These are phyloP conservation scores for Platysternon megacephalum DNA, from an alignment of 2,113 vertebrate species.

Conservation along the genomic window DNA sequence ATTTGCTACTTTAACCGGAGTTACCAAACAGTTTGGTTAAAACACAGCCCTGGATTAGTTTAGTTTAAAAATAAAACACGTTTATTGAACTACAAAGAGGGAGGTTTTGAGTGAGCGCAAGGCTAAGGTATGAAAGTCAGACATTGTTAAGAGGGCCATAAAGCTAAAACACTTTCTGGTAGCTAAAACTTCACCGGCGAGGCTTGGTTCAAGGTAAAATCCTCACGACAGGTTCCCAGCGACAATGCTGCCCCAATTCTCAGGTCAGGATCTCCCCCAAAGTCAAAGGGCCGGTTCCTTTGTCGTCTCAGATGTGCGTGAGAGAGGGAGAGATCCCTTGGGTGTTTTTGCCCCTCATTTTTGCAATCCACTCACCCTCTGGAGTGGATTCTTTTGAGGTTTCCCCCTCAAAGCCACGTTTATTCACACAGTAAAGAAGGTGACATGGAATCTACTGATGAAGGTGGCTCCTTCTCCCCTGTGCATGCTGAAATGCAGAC, in stretches of 20 bases:
- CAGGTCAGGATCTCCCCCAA: background rate
- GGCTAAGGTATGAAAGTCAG: background rate
- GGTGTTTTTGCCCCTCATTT: background rate
- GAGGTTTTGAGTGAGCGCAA: background rate
- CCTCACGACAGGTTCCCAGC: background rate
- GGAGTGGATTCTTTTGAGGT: background rate
- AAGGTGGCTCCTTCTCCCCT: background rate
- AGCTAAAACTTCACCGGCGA: background rate
- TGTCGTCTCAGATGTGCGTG: background rate
- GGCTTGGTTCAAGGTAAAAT: background rate
- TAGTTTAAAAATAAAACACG: background rate
- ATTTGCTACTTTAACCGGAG: no score
- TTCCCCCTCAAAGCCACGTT: background rate
- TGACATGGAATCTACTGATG: background rate
- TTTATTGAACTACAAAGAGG: background rate
- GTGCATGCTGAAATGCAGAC: background rate
- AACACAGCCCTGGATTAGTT: background rate
- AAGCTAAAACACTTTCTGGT: background rate
- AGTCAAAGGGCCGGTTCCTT: background rate
- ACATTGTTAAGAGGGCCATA: background rate
- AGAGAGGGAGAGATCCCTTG: background rate
- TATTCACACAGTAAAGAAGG: background rate
- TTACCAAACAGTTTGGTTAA: background rate
- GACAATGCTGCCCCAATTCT: background rate
- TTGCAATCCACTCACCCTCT: background rate